phyloP scores from a whole-genome alignment of 2,888 invertebrate genomes.

The Hydriomena furcata region DNA sequence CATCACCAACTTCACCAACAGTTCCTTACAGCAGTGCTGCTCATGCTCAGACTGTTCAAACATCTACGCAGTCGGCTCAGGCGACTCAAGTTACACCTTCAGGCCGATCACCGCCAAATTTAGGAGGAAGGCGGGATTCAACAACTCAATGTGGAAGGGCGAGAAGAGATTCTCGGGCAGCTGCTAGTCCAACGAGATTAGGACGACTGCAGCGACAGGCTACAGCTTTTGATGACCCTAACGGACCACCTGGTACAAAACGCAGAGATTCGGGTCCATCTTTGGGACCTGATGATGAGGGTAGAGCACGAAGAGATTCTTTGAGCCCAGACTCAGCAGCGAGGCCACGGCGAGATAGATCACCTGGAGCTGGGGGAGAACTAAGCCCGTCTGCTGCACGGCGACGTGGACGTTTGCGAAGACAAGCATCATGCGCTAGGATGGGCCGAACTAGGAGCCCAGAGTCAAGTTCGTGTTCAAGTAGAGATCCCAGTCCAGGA shows the following conservation, averaged over 20 bases:
- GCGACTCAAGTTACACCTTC: slow-evolving; percentile 59
- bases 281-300: slow-evolving; percentile 91
- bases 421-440: slow-evolving; percentile 91
- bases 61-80: slow-evolving; percentile 53
- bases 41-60: slow-evolving; percentile 59
- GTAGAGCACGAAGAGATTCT: slow-evolving; percentile 91
- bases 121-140: slow-evolving; percentile 88
- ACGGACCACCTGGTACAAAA: slow-evolving; percentile 86
- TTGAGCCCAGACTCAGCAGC: slow-evolving; percentile 96
- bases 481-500: slow-evolving; percentile 93
- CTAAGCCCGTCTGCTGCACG: slow-evolving; percentile 90
- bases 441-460: slow-evolving; percentile 85
- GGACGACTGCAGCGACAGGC: slow-evolving; percentile 92
- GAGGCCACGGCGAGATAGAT: slow-evolving; percentile 88
- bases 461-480: slow-evolving; percentile 90
- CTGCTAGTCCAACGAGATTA: slow-evolving; percentile 86
- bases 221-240: slow-evolving; percentile 94
- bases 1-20: slow-evolving; percentile 91
- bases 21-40: slow-evolving; percentile 53
- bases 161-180: slow-evolving; percentile 86
- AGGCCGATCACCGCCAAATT: slow-evolving; percentile 71
- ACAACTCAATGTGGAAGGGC: slow-evolving; percentile 92
- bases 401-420: slow-evolving; percentile 86
- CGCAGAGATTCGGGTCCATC: slow-evolving; percentile 93
- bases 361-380: slow-evolving; percentile 92